These are phyloP conservation scores for Mnemiopsis leidyi DNA, from an alignment of 37 sponge, comb jelly and placozoan genomes.

Conservation along the genomic window DNA sequence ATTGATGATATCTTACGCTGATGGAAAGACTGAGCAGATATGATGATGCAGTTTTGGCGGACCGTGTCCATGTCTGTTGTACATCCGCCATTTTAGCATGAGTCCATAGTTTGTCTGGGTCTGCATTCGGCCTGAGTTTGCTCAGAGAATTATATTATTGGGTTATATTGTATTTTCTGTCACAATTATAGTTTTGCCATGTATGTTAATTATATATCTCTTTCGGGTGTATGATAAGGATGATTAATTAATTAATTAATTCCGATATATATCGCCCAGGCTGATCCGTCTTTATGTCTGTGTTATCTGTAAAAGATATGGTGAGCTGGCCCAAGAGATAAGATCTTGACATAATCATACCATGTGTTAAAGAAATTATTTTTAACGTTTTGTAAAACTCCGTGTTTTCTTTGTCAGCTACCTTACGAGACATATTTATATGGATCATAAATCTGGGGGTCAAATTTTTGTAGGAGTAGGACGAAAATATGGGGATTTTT, in stretches of 20 bases:
- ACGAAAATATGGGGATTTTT: too few relatives aligned
- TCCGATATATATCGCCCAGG: background rate
- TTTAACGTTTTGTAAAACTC: background rate
- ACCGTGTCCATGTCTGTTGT: background rate
- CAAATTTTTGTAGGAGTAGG: too few relatives aligned
- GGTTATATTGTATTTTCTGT: background rate
- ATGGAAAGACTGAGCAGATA: background rate
- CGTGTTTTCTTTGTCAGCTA: background rate
- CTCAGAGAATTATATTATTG: background rate
- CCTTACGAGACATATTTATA: too few relatives aligned
- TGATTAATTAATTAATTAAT: too few relatives aligned
- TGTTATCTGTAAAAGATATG: background rate
- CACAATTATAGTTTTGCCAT: background rate
- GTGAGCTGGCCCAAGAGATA: background rate
- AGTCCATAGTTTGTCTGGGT: background rate
- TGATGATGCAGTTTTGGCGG: too few relatives aligned
- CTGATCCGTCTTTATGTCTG: background rate
- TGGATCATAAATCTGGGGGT: too few relatives aligned
- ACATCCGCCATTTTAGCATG: background rate
- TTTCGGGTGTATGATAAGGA: background rate
- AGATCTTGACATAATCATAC: background rate
- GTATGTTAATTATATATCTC: background rate
- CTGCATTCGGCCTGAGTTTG: background rate
- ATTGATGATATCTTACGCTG: background rate
- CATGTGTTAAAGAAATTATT: constrained; percentile 11